Evolutionary conservation across 2,888 invertebrate genomes (phyloP).

Genomic region (Amphipoea oculea): DNA sequence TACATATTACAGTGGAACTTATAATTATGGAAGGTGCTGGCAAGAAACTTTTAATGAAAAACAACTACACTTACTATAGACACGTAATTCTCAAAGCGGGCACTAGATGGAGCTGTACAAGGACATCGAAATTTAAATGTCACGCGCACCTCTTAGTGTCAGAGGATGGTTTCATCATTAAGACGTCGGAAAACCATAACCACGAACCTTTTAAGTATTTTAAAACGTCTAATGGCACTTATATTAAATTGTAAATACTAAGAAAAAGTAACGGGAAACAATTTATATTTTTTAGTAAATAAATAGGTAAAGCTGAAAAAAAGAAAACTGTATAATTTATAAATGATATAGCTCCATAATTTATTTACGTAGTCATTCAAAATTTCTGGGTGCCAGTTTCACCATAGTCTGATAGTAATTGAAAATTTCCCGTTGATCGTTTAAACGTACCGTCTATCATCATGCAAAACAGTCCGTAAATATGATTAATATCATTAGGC

Average conservation of each 20-base stretch:
- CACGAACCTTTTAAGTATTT: conserved; percentile 22
- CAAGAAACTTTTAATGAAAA: conserved; percentile 37
- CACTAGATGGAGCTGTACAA: conserved; percentile 67
- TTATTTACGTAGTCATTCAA: not conserved
- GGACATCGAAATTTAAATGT: conserved; percentile 62
- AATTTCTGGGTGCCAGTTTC: not conserved
- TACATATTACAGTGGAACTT: conserved; percentile 25
- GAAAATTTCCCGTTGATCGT: not conserved
- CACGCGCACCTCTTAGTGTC: conserved; percentile 60
- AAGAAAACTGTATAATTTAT: not conserved
- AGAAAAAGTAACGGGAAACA: not conserved
- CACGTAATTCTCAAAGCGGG: conserved; percentile 62
- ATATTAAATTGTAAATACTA: conserved; percentile 3
- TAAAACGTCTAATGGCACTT: conserved; percentile 9
- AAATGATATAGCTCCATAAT: not conserved
- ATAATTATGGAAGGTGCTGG: conserved; percentile 19
- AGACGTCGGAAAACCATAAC: conserved; percentile 18
- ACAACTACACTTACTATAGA: conserved; percentile 65
- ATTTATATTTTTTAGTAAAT: conserved; percentile 3
- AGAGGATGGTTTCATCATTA: conserved; percentile 13
- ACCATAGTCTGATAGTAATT: not conserved
- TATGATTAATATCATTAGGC: not conserved
- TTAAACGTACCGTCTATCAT: not conserved
- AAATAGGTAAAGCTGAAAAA: not conserved
- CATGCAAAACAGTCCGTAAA: not conserved